These are phyloP conservation scores for Toxostoma redivivum DNA, from an alignment of 2,113 vertebrate species.

Conservation along the genomic window DNA sequence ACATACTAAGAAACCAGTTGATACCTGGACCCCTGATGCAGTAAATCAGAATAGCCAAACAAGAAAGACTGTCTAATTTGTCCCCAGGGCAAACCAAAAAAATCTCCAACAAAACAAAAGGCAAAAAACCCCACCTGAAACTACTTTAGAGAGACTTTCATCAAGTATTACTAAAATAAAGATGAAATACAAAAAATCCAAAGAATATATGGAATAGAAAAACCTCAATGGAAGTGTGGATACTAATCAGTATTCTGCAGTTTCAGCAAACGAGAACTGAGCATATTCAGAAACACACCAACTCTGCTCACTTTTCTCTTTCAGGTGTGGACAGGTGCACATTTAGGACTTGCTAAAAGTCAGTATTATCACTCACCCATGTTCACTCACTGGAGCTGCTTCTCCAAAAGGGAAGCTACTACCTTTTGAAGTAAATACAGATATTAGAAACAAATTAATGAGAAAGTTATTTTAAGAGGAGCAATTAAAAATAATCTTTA, in stretches of 20 bases:
- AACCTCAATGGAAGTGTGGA: background rate
- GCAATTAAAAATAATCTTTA: background rate
- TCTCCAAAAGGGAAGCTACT: background rate
- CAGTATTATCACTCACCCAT: fast-evolving
- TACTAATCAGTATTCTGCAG: background rate
- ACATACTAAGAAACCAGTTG: background rate
- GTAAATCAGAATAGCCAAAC: background rate
- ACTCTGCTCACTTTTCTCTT: background rate
- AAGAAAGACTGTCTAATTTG: background rate
- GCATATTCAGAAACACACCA: background rate
- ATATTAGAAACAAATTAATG: background rate
- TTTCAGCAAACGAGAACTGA: background rate
- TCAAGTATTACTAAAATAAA: background rate
- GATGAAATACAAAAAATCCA: background rate
- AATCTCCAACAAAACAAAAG: background rate
- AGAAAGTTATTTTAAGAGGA: background rate
- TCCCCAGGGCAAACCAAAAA: background rate
- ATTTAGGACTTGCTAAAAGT: background rate
- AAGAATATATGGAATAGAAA: background rate
- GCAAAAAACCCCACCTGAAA: background rate
- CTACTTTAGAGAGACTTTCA: background rate
- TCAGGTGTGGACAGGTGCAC: background rate
- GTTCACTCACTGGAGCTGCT: background rate
- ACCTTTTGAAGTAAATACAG: background rate
- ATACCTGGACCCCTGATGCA: background rate